A percentile compares a stretch with the other conserved stretches of the same genome.
These are phyloP conservation scores for Phenganax marumi DNA, from an alignment of 92 coral and sea anemone species.

Conservation along the genomic window DNA sequence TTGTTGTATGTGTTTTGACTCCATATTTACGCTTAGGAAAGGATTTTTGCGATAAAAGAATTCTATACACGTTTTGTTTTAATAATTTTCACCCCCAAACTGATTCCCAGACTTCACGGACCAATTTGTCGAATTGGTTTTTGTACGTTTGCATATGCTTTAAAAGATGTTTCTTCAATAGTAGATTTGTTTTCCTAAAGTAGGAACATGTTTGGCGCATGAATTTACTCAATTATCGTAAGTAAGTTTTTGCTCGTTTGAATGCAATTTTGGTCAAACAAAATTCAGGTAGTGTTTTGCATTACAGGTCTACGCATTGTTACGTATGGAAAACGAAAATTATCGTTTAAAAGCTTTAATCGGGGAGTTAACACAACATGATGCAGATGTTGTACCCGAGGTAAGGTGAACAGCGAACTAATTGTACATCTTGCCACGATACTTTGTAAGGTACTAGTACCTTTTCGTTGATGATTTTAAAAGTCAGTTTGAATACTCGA, in stretches of 20 bases:
- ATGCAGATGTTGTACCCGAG: slow-evolving; percentile 51
- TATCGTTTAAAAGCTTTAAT: slow-evolving; percentile 78
- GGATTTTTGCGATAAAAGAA: too few relatives aligned
- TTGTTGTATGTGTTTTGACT: too few relatives aligned
- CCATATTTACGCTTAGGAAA: too few relatives aligned
- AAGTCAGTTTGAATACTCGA: too few relatives aligned
- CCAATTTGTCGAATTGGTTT: too few relatives aligned
- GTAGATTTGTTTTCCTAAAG: too few relatives aligned
- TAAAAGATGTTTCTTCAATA: not conserved
- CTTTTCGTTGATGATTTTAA: too few relatives aligned
- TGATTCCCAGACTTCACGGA: too few relatives aligned
- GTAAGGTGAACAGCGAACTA: not conserved
- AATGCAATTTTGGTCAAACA: not conserved
- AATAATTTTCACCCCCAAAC: too few relatives aligned
- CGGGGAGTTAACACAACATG: slow-evolving; percentile 66
- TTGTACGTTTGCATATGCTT: too few relatives aligned
- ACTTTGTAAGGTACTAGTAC: too few relatives aligned
- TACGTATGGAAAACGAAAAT: slow-evolving; percentile 83
- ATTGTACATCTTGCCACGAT: not conserved
- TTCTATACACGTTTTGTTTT: too few relatives aligned
- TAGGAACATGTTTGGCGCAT: slow-evolving; percentile 33
- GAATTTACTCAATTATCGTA: slow-evolving; percentile 33
- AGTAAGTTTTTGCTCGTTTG: not conserved
- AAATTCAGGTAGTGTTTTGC: not conserved
- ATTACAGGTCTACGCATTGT: slow-evolving; percentile 75